These are phyloP conservation scores for Galeopterus variegatus DNA, from an alignment of 2,113 vertebrate species.

Conservation along the genomic window DNA sequence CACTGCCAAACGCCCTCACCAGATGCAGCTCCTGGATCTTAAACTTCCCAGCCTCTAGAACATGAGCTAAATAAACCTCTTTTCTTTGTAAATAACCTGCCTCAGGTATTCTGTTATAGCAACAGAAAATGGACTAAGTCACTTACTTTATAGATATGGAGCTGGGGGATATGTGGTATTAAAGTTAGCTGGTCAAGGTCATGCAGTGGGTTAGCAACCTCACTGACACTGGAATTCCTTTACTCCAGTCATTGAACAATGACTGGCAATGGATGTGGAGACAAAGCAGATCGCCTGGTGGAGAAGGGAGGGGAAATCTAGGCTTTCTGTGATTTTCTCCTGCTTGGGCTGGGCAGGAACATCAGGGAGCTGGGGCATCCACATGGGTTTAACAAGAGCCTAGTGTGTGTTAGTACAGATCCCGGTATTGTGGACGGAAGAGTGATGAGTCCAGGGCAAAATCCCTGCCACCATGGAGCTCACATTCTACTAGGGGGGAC, in stretches of 20 bases:
- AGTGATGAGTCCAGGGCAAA: not conserved
- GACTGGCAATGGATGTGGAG: not conserved
- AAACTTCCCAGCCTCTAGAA: too few species aligned
- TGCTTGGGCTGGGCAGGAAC: not conserved
- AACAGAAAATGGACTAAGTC: too few species aligned
- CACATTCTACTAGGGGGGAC: accelerated
- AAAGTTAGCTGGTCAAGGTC: not conserved
- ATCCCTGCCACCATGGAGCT: not conserved
- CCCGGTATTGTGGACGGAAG: not conserved
- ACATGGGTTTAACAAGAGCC: not conserved
- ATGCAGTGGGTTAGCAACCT: not conserved
- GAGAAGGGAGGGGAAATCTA: not conserved
- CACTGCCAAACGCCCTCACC: too few species aligned
- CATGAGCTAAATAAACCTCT: too few species aligned
- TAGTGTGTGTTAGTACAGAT: not conserved
- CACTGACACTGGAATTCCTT: not conserved
- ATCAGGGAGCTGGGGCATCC: not conserved
- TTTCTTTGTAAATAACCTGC: too few species aligned
- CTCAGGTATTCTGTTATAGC: too few species aligned
- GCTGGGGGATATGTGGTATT: not conserved
- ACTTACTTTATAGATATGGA: not conserved
- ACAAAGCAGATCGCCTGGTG: not conserved
- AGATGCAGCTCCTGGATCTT: too few species aligned
- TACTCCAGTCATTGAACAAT: not conserved
- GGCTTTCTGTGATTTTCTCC: not conserved